Evolutionary conservation across 2,888 invertebrate species (phyloP).

Genomic region (Parnassius smintheus): DNA sequence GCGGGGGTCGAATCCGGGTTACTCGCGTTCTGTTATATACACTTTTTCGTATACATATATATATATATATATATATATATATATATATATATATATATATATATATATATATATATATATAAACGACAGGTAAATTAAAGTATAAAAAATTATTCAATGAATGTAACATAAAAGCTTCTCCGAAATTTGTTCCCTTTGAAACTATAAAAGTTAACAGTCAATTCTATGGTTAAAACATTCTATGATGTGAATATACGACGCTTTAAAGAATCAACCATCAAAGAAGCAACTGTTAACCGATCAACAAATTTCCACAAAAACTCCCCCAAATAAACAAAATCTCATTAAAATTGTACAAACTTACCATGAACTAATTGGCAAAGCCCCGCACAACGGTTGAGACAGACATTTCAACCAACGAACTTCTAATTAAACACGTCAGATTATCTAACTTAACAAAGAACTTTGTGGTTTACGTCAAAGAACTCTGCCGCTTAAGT

Average conservation of each 20-base stretch:
- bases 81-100: too few relatives aligned
- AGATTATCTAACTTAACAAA: slow-evolving; percentile 45
- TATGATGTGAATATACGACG: background rate
- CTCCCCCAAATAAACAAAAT: slow-evolving; percentile 34
- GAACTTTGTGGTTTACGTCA: slow-evolving; percentile 32
- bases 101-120: too few relatives aligned
- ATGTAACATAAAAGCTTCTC: background rate
- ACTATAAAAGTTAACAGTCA: background rate
- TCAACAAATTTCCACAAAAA: slow-evolving; percentile 30
- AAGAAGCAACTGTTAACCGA: slow-evolving; percentile 25
- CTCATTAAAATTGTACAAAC: slow-evolving; percentile 69
- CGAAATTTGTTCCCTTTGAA: slow-evolving; percentile 11
- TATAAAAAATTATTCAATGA: too few relatives aligned
- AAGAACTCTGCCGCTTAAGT: slow-evolving; percentile 36
- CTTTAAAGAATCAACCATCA: slow-evolving; percentile 10
- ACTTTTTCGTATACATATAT: too few relatives aligned
- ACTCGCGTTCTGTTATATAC: too few relatives aligned
- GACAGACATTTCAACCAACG: slow-evolving; percentile 51
- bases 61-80: too few relatives aligned
- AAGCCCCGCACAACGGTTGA: slow-evolving; percentile 48
- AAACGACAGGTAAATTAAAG: too few relatives aligned
- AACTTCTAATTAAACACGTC: slow-evolving; percentile 64
- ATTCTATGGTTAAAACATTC: background rate
- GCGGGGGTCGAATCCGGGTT: too few relatives aligned
- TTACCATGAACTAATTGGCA: slow-evolving; percentile 67